Evolutionary conservation across 2,888 invertebrate genomes (phyloP).

Genomic region (Cremastinae sp.): DNA sequence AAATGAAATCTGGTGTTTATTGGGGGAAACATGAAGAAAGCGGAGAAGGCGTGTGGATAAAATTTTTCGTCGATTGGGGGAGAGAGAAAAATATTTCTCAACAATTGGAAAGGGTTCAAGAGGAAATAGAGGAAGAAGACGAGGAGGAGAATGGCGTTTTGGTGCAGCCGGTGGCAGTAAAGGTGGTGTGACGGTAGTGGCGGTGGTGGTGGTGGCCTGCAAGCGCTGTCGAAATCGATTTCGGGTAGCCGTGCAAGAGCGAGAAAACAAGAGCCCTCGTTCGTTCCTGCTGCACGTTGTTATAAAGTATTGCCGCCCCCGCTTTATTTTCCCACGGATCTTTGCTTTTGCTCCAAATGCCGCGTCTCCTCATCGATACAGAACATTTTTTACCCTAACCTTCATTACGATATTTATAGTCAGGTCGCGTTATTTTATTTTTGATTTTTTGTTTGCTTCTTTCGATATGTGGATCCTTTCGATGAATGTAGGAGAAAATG

Average conservation of each 20-base stretch:
- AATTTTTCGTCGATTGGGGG: conserved; percentile 3
- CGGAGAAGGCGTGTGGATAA: too few relatives aligned
- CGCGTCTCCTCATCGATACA: conserved; percentile 2
- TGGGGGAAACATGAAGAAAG: too few relatives aligned
- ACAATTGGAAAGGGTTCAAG: conserved; percentile 48
- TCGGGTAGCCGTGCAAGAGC: conserved; percentile 55
- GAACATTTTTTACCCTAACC: conserved; percentile 2
- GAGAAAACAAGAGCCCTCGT: conserved; percentile 19
- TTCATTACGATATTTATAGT: conserved; percentile 1
- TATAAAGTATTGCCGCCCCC: conserved; percentile 54
- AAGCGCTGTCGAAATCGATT: conserved; percentile 65
- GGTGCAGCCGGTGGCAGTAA: conserved; percentile 63
- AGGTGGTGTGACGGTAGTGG: conserved; percentile 60
- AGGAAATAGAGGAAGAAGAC: conserved; percentile 47
- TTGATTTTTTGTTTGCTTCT: too few relatives aligned
- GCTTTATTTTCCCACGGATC: conserved; percentile 33
- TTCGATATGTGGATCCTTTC: too few relatives aligned
- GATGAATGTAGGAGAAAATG: too few relatives aligned
- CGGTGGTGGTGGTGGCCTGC: conserved; percentile 63
- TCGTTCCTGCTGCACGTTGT: conserved; percentile 17
- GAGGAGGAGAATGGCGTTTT: conserved; percentile 55
- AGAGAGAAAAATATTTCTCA: conserved; percentile 46
- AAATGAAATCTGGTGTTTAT: too few relatives aligned
- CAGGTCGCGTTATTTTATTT: too few relatives aligned
- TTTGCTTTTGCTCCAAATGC: conserved; percentile 16